These are phyloP conservation scores for Drosophila sechellia DNA, from an alignment of 1,140 invertebrate genomes.

Conservation along the genomic window DNA sequence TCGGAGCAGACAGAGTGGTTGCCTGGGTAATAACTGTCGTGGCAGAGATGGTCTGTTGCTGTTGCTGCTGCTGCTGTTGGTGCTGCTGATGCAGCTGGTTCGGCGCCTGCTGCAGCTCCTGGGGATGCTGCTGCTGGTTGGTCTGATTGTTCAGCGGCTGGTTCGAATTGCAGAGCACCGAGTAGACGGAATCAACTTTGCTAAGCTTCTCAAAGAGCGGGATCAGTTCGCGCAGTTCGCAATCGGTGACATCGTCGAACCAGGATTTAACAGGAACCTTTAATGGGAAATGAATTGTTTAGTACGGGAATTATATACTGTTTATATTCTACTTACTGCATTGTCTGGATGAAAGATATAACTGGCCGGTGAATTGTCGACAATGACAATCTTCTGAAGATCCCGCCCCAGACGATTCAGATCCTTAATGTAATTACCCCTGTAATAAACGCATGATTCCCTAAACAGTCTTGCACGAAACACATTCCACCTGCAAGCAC, in stretches of 20 bases:
- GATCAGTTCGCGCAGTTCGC: constrained; percentile 96
- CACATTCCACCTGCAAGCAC: constrained; percentile 93
- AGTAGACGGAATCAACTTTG: constrained; percentile 97
- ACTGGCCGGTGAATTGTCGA: constrained; percentile 99
- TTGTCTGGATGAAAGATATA: constrained; percentile 99
- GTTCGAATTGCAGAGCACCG: constrained; percentile 95
- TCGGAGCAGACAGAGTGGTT: constrained; percentile 79
- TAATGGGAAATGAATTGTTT: constrained; percentile 14
- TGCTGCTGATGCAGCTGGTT: constrained; percentile 53
- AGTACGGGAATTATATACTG: neutral
- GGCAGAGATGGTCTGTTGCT: constrained; percentile 83
- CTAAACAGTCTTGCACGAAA: constrained; percentile 98
- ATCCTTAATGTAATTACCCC: constrained; percentile 99
- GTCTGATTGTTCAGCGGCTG: constrained; percentile 88
- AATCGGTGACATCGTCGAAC: constrained; percentile 99
- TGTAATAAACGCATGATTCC: constrained; percentile 99
- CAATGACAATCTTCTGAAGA: constrained; percentile 98
- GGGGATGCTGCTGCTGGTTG: constrained; percentile 68
- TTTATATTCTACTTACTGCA: constrained; percentile 93
- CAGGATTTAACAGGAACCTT: constrained; percentile 98
- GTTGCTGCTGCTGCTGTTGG: constrained; percentile 63
- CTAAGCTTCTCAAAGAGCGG: constrained; percentile 98
- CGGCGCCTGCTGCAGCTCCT: constrained; percentile 69
- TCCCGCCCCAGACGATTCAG: constrained; percentile 98
- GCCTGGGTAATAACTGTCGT: constrained; percentile 84